Evolutionary conservation across 2,888 invertebrate species (phyloP), one percentile per base, ranked within the genome.

Genomic region (Ischnus inquisitorius): DNA sequence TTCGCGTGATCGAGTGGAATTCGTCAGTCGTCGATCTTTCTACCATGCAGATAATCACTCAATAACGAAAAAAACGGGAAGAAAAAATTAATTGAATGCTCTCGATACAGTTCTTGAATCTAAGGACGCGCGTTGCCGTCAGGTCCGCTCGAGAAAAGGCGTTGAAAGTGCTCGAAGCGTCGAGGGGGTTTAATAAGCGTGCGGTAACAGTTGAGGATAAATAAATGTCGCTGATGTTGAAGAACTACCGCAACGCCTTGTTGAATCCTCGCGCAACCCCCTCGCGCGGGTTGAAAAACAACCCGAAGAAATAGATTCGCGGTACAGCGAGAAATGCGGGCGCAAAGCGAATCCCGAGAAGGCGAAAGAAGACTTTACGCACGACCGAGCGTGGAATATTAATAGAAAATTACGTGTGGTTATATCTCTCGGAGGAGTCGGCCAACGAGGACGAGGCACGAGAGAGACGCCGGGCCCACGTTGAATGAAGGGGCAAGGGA

Each of bases 371-470:
- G 85, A 79, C 79, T 87, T 87, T 80, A 90, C 90, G 90, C 91
- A 89, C 89, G 91, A 90, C 88, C 90, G 90, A 88, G 86, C 90
- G 88, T 87, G 90, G 92, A 92, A 92, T 92, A 91, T 92, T 91
- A 91, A 93, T 92, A 91, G 90, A 90, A 92, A 91, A 92, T 92
- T 92, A 91, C 89, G 89, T 86, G 87, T 87, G 86, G 87, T 34
- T 34, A 34, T 34, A 82, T 57, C 82, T 80, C 71, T 79, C 77
- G 72, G 34, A 68, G 34, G 68, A 41, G 41, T 69, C 64, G 69
- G 28, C 46, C 64, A 60, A 69, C 51, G 48, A 64, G 76, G 65
- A 80, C 57, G 64, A 62, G 65, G 43, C 48, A 64, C 22, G 60
- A 74, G 62, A 68, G 64, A 64, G 64, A 76, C 74, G 41, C 12